These are phyloP conservation scores for Lomographa bimaculata DNA, from an alignment of 2,888 invertebrate genomes.

Conservation along the genomic window DNA sequence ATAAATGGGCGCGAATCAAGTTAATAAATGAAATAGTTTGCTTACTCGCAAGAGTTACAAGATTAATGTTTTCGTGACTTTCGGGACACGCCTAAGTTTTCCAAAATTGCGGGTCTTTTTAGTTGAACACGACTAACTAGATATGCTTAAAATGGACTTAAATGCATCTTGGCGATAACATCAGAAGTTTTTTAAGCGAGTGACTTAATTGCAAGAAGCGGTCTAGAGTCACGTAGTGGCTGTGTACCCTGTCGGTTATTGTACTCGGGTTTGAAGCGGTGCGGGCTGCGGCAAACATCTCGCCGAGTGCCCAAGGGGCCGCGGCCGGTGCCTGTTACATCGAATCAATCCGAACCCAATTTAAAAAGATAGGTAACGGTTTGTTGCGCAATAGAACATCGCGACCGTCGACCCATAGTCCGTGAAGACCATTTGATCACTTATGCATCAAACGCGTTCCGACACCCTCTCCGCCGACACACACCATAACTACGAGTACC, in stretches of 20 bases:
- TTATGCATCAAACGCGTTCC: conserved; percentile 76
- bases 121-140: conserved; percentile 12
- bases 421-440: conserved; percentile 68
- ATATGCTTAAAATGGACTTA: conserved; percentile 5
- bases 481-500: conserved; percentile 43
- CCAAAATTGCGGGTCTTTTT: conserved; percentile 3
- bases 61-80: conserved; percentile 3
- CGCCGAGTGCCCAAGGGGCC: conserved; percentile 37
- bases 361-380: conserved; percentile 77
- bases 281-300: conserved; percentile 41
- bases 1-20: conserved; percentile 8
- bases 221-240: conserved; percentile 56
- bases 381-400: conserved; percentile 73
- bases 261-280: conserved; percentile 41
- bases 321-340: conserved; percentile 45
- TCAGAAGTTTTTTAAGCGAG: conserved; percentile 39
- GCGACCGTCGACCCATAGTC: conserved; percentile 55
- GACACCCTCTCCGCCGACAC: conserved; percentile 47
- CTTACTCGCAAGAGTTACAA: background rate
- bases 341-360: conserved; percentile 71
- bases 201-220: conserved; percentile 55
- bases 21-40: background rate
- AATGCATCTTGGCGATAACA: conserved; percentile 38
- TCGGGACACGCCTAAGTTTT: conserved; percentile 4
- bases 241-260: conserved; percentile 57